Evolutionary conservation across 2,113 vertebrate species (phyloP).

Genomic region (Malurus elegans): DNA sequence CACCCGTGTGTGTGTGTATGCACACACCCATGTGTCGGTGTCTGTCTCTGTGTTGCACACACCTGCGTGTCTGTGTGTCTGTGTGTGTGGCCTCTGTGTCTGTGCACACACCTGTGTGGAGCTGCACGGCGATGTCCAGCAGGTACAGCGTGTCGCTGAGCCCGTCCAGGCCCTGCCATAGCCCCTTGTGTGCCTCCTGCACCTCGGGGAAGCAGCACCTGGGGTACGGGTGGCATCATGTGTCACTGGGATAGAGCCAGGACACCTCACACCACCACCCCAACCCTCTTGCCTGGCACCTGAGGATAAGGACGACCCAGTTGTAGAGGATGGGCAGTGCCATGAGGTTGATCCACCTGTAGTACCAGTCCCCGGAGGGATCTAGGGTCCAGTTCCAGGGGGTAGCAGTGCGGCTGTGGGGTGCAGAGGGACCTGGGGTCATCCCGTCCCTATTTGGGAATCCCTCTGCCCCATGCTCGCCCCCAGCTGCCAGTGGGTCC

Average conservation of each 20-base stretch:
- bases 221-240: background rate
- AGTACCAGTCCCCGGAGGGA: constrained; percentile 85
- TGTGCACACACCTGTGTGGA: constrained; percentile 66
- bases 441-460: fast-evolving
- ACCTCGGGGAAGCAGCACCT: constrained; percentile 85
- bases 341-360: constrained; percentile 86
- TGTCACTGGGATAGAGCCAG: fast-evolving
- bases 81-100: background rate
- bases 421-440: background rate
- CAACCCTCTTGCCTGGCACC: constrained; percentile 60
- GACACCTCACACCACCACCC: background rate
- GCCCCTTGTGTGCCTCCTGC: constrained; percentile 69
- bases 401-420: fast-evolving
- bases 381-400: constrained; percentile 64
- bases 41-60: background rate
- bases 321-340: constrained; percentile 86
- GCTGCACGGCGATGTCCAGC: constrained; percentile 76
- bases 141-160: constrained; percentile 83
- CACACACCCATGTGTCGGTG: background rate
- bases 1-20: background rate
- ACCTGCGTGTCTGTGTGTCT: background rate
- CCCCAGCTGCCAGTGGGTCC: fast-evolving
- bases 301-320: constrained; percentile 84
- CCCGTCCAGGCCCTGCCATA: constrained; percentile 86
- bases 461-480: background rate